These are phyloP conservation scores for Dinomys branickii DNA, from an alignment of 2,113 vertebrate genomes.

Conservation along the genomic window DNA sequence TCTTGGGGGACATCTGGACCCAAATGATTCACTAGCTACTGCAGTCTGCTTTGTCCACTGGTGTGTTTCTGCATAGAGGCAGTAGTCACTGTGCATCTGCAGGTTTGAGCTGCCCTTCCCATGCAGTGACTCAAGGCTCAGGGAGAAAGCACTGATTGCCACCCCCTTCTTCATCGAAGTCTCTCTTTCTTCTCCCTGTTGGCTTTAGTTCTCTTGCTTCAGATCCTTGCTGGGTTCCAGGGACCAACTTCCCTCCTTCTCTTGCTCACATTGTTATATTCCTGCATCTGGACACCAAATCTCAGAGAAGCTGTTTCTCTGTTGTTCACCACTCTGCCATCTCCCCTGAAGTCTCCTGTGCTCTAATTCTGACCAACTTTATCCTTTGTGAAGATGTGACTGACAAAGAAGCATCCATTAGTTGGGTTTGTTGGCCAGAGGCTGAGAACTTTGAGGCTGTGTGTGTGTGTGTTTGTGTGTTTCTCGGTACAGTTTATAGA, in stretches of 20 bases:
- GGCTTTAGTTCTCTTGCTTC: no score
- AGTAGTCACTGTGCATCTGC: not conserved
- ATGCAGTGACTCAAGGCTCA: not conserved
- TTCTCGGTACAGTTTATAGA: not conserved
- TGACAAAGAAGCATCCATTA: not conserved
- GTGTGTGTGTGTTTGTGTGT: not conserved
- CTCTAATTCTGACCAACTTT: not conserved
- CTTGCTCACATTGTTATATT: not conserved
- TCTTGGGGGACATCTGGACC: not conserved
- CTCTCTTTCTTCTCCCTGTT: not conserved
- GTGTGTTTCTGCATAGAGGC: not conserved
- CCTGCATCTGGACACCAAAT: not conserved
- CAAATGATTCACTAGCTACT: not conserved
- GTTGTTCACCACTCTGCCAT: not conserved
- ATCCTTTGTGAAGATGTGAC: not conserved
- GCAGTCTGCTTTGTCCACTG: not conserved
- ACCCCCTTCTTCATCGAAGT: not conserved
- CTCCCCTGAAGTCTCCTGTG: not conserved
- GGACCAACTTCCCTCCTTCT: not conserved
- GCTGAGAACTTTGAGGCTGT: not conserved
- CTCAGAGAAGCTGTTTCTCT: not conserved
- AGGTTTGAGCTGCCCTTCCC: not conserved
- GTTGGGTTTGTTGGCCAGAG: not conserved
- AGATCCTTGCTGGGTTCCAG: not conserved
- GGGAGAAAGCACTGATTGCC: not conserved